Conservation (phyloP, 2,113 vertebrate genomes). For the Calyptomena viridis region DNA sequence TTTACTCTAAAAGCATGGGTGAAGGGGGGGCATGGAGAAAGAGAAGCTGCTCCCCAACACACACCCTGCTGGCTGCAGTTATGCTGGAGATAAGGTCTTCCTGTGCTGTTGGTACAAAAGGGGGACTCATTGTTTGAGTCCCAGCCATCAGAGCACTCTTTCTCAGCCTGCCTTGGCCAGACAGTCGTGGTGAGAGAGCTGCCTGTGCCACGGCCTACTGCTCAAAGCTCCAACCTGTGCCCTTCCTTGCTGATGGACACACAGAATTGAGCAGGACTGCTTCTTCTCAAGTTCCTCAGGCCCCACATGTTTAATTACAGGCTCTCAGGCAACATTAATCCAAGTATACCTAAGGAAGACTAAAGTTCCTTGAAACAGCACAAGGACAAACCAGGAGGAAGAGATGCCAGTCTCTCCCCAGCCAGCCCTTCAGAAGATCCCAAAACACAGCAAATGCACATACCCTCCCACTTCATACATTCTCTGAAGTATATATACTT, state of each 20-base stretch:
- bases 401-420: neutral
- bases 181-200: rapidly evolving
- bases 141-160: neutral
- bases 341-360: neutral
- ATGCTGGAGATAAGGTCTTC: neutral
- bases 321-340: neutral
- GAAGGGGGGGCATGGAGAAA: neutral
- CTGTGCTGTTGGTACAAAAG: neutral
- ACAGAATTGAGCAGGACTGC: neutral
- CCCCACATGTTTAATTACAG: neutral
- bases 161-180: neutral
- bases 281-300: neutral
- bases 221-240: neutral
- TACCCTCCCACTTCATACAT: neutral
- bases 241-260: rapidly evolving
- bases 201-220: rapidly evolving
- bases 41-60: neutral
- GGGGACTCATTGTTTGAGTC: neutral
- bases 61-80: neutral
- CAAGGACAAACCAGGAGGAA: neutral
- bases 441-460: neutral
- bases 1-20: neutral
- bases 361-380: neutral
- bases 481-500: neutral
- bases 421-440: neutral